Conservation (phyloP, 1,140 invertebrate species). For the Ceratosolen fusciceps region DNA sequence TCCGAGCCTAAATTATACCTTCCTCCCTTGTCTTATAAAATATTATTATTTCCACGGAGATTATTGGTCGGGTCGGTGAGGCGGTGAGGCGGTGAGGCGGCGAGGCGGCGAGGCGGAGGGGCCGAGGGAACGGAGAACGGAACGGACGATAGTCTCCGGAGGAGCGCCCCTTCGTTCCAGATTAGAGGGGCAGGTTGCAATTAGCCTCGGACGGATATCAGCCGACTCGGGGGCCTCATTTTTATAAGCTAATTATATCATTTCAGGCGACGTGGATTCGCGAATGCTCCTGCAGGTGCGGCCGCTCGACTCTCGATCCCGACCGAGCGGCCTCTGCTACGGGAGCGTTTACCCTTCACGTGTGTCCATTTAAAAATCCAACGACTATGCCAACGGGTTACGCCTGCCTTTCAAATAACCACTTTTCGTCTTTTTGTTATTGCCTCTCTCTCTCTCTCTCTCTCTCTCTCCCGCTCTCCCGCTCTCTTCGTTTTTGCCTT, state of each 20-base stretch:
- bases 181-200: neutral
- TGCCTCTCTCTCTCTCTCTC: no score
- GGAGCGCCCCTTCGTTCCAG: neutral
- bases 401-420: neutral
- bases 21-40: neutral
- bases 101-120: no score
- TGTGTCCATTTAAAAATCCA: neutral
- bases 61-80: neutral
- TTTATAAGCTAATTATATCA: neutral
- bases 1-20: neutral
- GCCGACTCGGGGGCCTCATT: neutral
- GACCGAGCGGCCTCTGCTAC: neutral
- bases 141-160: no score
- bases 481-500: no score
- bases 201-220: neutral
- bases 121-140: no score
- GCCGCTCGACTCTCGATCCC: neutral
- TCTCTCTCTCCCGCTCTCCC: no score
- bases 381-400: neutral
- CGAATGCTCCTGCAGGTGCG: neutral
- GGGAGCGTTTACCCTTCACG: neutral
- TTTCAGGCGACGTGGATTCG: neutral
- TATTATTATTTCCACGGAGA: neutral
- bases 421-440: neutral
- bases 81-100: no score